Evolutionary conservation across 2,113 vertebrate species (phyloP).

Genomic region (Chelonoidis abingdonii): DNA sequence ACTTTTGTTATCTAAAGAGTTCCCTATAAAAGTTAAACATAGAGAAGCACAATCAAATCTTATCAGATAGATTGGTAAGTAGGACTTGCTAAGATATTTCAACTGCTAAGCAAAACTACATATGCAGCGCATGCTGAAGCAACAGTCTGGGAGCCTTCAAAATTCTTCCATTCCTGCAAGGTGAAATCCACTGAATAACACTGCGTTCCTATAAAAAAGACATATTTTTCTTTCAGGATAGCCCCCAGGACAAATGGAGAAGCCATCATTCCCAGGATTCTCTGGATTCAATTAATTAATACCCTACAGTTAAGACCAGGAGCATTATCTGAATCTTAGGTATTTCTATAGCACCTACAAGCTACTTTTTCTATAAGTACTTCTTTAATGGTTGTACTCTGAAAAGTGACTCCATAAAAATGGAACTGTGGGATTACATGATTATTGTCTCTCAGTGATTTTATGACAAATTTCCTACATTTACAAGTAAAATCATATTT

Average conservation of each 20-base stretch:
- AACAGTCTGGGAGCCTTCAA: neutral
- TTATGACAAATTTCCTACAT: neutral
- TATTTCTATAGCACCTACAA: neutral
- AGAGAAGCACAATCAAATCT: conserved; percentile 57
- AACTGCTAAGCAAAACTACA: conserved; percentile 46
- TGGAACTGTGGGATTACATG: neutral
- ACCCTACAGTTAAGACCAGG: neutral
- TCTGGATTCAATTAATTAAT: neutral
- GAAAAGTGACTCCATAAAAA: neutral
- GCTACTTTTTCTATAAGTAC: rapidly evolving
- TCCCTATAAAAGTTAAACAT: conserved; percentile 56
- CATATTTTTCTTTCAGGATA: neutral
- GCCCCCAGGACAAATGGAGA: neutral
- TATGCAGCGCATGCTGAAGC: neutral
- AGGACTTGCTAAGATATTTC: conserved; percentile 57
- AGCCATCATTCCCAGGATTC: neutral
- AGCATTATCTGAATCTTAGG: neutral
- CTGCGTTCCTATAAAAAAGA: neutral
- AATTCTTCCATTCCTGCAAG: conserved; percentile 1
- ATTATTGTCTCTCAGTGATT: neutral
- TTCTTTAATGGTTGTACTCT: neutral
- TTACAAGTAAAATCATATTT: neutral
- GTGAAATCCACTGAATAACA: neutral
- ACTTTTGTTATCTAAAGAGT: conserved; percentile 62
- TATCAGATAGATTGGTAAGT: conserved; percentile 61